phyloP scores from a whole-genome alignment of 1,140 invertebrate species.

The Acromyrmex echinatior region DNA sequence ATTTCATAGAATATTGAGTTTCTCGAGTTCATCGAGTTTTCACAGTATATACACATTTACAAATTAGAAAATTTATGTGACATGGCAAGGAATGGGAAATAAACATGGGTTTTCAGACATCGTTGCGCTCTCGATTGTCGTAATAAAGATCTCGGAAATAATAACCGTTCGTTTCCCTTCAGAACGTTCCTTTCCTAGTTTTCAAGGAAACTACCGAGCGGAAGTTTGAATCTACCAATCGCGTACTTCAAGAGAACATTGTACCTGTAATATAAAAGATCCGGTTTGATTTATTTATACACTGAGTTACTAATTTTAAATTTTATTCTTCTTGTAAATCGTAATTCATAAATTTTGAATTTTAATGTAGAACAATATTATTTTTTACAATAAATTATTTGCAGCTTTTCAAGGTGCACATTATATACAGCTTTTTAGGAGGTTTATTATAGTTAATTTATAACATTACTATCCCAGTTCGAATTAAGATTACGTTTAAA shows the following conservation, averaged over 20 bases:
- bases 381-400: too few relatives aligned
- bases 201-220: constrained; percentile 35
- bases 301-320: background rate
- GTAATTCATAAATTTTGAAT: background rate
- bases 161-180: constrained; percentile 18
- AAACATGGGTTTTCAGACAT: constrained; percentile 35
- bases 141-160: constrained; percentile 60
- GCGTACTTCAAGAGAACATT: background rate
- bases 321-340: background rate
- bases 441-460: too few relatives aligned
- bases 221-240: constrained; percentile 32
- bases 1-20: background rate
- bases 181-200: constrained; percentile 27
- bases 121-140: constrained; percentile 29
- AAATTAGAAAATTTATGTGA: constrained; percentile 36
- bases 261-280: background rate
- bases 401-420: too few relatives aligned
- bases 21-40: background rate
- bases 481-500: too few relatives aligned
- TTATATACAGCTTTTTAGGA: too few relatives aligned
- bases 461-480: too few relatives aligned
- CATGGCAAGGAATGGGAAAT: background rate
- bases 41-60: background rate
- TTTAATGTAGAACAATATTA: background rate
- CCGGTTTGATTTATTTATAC: background rate